Evolutionary conservation across 2,888 invertebrate genomes (phyloP), one percentile per base, ranked within the genome.

Genomic region (Nephrotoma appendiculata): DNA sequence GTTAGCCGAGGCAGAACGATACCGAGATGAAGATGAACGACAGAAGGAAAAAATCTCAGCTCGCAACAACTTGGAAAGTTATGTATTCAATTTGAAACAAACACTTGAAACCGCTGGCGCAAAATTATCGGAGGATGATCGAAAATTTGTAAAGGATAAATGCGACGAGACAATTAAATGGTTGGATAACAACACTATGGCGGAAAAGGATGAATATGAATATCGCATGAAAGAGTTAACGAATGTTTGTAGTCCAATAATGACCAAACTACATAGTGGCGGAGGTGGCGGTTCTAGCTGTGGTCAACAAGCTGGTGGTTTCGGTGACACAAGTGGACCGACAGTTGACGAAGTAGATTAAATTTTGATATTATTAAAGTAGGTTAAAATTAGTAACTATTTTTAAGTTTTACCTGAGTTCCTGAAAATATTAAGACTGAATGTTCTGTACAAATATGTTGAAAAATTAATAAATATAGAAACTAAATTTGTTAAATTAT

Each of bases 171-270:
- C 94, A 45, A 90, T 96, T 86, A 92, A 92, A 86, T 96, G 96
- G 96, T 91, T 96, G 88, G 98, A 98, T 89, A 91, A 91, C 52
- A 96, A 97, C 90, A 94, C 94, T 1, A 92, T 96, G 43, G 97
- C 97, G 2, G 94, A 95, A 85, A 95, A 95, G 89, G 94, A 94
- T 5, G 96, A 97, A 89, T 94, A 84, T 84, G 84, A 84, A 42
- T n/a, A 84, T 84, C 41, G 84, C 6, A 42, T 96, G 89, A 94
- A 95, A 89, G 94, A 95, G 86, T 91, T 95, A 5, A 95, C 96
- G 89, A 92, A 92, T 11, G 93, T 94, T 6, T 96, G 95, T 89
- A 93, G 94, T 86, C 95, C 96, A 0, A 92, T 95, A 83, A 96
- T 96, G 94, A 94, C 95, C 91, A 96, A 96, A 89, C 90, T 96